Base-by-base conservation (phyloP, 2,113 vertebrate species). In the Cinclus mexicanus region DNA sequence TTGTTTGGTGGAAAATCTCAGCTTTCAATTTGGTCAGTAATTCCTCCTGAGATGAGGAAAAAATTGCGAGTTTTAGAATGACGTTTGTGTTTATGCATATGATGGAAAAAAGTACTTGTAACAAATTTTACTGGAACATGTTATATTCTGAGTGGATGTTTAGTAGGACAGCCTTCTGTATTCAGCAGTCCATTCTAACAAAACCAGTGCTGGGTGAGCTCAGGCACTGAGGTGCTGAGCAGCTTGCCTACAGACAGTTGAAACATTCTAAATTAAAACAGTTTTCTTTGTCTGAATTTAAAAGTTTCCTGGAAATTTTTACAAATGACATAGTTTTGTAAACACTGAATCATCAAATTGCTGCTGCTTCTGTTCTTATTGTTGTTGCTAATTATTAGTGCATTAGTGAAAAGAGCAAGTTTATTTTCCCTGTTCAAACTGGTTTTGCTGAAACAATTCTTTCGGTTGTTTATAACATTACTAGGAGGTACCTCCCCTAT, bases 141-240 rank as follows among this genome's bases (percentile, higher is more conserved):
- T 42, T 18, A 4, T 75, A 35, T 33, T 70, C 35, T 81, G 39
- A 39, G 41, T 18, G 24, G 37, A 25, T 5, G 1, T 55, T 70
- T 35, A 59, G 46, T 53, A 55, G 19, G 42, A 15, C 14, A 24
- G 21, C 2, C 4, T 21, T 72, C 11, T 44, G 8, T 74, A 4
- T 61, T 49, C 39, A 60, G 70, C 33, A 59, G 33, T 59, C 85
- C 14, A 6, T 64, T 72, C 37, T 44, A 42, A 71, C 25, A 63
- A 60, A 89, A 29, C 9, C 33, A 35, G 14, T 0, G 0, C 5
- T 22, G 65, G 23, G 8, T 23, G 13, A 47, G 9, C 12, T 39
- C 39, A 42, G 6, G 74, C 24, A 17, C 21, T 50, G 50, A 41
- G 35, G 13, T 22, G 28, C 80, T 90, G 39, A 81, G 65, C 55